A percentile compares a stretch with the other conserved stretches of the same genome.
phyloP scores from a whole-genome alignment of 2,797 vertebrate species.

The Chrosomus eos region DNA sequence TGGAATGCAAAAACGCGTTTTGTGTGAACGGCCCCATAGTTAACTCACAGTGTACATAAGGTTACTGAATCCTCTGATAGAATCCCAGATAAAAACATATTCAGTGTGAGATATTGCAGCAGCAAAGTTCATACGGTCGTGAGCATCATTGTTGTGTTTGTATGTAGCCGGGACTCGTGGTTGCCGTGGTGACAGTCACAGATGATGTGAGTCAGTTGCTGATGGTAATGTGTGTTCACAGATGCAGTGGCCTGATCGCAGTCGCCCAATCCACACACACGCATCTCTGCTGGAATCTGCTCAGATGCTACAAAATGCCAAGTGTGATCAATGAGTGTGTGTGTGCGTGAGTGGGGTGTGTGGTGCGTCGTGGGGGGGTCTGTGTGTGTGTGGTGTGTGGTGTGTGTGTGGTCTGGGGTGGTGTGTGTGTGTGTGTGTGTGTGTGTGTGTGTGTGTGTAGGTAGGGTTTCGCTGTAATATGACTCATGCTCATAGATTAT shows the following conservation, averaged over 20 bases:
- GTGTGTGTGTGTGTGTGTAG: constrained; percentile 14
- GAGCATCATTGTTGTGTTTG: constrained; percentile 33
- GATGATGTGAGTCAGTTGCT: constrained; percentile 59
- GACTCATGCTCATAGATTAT: constrained; percentile 29
- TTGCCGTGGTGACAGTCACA: constrained; percentile 70
- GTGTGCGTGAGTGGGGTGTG: too few species aligned
- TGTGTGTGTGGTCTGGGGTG: not conserved
- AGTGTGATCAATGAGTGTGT: constrained; percentile 35
- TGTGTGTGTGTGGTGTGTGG: constrained; percentile 14
- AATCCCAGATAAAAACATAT: not conserved
- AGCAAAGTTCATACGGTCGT: not conserved
- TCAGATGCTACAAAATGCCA: constrained; percentile 35
- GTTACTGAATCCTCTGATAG: not conserved
- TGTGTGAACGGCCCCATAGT: not conserved
- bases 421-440: constrained; percentile 14
- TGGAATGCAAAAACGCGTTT: too few species aligned
- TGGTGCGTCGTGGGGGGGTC: constrained; percentile 3
- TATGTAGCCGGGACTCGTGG: constrained; percentile 51
- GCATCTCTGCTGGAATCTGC: constrained; percentile 37
- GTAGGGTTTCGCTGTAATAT: constrained; percentile 20
- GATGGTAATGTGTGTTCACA: constrained; percentile 65
- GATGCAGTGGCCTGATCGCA: constrained; percentile 60
- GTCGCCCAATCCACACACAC: constrained; percentile 58
- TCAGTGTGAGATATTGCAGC: not conserved
- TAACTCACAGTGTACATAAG: not conserved